Percentiles rank a stretch among this genome's conserved stretches.
Conservation (phyloP, 2,797 vertebrate species). For the Nyctalus aviator region DNA sequence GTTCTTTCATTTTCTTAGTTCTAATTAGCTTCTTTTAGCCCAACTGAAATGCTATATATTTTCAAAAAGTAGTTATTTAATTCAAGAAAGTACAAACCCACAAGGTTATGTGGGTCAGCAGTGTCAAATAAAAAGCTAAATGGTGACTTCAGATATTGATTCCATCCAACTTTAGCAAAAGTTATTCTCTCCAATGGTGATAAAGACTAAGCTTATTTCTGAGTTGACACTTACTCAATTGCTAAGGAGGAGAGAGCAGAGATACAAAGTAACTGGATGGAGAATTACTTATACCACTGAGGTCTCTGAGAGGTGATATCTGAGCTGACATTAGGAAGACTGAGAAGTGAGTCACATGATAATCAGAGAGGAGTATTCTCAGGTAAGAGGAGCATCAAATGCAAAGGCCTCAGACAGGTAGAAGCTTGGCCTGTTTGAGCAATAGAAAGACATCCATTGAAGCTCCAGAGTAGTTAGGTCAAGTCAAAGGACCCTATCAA, state of each 20-base stretch:
- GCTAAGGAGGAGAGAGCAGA: background rate
- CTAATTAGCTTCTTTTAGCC: conserved; percentile 6
- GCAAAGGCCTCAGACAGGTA: background rate
- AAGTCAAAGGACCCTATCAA: background rate
- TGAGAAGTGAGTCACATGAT: background rate
- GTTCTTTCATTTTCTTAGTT: conserved; percentile 45
- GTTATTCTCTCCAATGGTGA: conserved; percentile 9
- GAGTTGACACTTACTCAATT: background rate
- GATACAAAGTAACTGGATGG: background rate
- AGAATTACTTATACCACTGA: background rate
- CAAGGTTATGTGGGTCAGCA: background rate
- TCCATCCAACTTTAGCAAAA: background rate
- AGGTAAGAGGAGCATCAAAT: background rate
- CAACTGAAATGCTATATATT: background rate
- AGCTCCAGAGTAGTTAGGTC: background rate
- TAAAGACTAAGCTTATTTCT: conserved; percentile 22
- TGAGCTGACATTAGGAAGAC: background rate
- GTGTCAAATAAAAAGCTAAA: conserved; percentile 34
- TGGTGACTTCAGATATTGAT: background rate
- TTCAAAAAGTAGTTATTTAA: conserved; percentile 2
- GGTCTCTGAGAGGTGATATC: background rate
- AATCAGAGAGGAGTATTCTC: background rate
- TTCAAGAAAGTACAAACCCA: background rate
- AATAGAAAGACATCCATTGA: background rate
- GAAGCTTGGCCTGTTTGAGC: background rate